Conservation (phyloP, 2,888 invertebrate species). For the Archips xylosteana region DNA sequence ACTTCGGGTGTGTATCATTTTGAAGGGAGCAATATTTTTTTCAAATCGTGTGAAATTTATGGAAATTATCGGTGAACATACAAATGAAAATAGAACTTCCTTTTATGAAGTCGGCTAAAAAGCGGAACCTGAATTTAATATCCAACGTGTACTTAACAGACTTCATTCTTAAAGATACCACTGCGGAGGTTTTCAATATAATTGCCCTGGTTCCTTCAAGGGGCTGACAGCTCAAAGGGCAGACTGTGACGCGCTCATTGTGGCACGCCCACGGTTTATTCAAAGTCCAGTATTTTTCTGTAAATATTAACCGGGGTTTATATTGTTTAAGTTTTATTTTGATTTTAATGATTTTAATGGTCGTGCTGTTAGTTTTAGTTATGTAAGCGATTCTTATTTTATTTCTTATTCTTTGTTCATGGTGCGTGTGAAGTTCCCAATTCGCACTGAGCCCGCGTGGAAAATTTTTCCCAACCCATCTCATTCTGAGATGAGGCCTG, state of each 20-base stretch:
- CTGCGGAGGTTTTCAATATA: constrained; percentile 82
- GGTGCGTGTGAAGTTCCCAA: no score
- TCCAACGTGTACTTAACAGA: constrained; percentile 38
- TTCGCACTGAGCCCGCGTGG: no score
- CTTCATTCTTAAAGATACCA: constrained; percentile 73
- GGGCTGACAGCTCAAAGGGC: constrained; percentile 83
- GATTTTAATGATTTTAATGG: constrained; percentile 1
- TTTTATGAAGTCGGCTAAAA: constrained; percentile 6
- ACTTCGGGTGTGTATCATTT: not conserved
- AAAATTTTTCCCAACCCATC: no score
- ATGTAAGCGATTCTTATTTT: no score
- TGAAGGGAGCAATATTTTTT: no score
- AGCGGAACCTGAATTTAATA: constrained; percentile 35
- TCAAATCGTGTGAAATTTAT: no score
- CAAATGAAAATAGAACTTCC: no score
- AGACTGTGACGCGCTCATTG: constrained; percentile 81
- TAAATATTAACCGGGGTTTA: constrained; percentile 65
- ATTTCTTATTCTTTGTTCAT: no score
- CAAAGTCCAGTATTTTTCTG: constrained; percentile 75
- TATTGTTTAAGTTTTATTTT: constrained; percentile 43
- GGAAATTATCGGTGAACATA: no score
- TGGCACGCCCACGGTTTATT: constrained; percentile 83
- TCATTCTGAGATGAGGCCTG: no score
- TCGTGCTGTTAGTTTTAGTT: not conserved
- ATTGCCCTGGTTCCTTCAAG: constrained; percentile 84